A percentile compares a stretch with the other conserved stretches of the same genome.
Evolutionary conservation across 1,140 invertebrate genomes (phyloP).

Genomic region (Probaryconus sp.): DNA sequence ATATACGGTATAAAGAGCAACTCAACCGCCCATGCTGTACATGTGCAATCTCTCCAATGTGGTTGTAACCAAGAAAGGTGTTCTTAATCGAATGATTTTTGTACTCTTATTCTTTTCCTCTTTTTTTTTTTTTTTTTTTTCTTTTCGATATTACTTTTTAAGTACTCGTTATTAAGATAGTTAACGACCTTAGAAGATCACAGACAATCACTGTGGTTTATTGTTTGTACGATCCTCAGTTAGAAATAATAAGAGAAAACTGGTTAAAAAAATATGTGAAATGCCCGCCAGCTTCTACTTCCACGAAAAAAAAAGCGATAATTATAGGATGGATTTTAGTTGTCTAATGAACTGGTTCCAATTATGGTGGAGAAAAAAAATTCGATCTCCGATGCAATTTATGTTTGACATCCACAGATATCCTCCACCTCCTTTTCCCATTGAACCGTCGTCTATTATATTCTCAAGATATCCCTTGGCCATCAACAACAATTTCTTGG

Average conservation of each 20-base stretch:
- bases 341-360: conserved; percentile 14
- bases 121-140: neutral
- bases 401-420: too few species aligned
- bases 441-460: conserved; percentile 15
- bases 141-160: neutral
- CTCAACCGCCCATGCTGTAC: conserved; percentile 30
- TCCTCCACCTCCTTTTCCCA: neutral
- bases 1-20: conserved; percentile 57
- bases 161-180: conserved; percentile 8
- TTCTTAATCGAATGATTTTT: conserved; percentile 39
- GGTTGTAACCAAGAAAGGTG: conserved; percentile 27
- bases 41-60: conserved; percentile 9
- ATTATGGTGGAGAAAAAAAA: too few species aligned
- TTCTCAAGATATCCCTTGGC: conserved; percentile 1
- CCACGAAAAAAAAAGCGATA: conserved; percentile 48
- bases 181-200: too few species aligned
- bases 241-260: conserved; percentile 14
- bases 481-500: conserved; percentile 23
- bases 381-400: too few species aligned
- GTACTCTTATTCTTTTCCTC: conserved; percentile 1
- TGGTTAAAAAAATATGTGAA: too few species aligned
- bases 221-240: conserved; percentile 26
- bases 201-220: too few species aligned
- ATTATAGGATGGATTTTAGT: conserved; percentile 45
- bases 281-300: too few species aligned